Conservation (phyloP, 2,113 vertebrate species). For the Haemorhous mexicanus region DNA sequence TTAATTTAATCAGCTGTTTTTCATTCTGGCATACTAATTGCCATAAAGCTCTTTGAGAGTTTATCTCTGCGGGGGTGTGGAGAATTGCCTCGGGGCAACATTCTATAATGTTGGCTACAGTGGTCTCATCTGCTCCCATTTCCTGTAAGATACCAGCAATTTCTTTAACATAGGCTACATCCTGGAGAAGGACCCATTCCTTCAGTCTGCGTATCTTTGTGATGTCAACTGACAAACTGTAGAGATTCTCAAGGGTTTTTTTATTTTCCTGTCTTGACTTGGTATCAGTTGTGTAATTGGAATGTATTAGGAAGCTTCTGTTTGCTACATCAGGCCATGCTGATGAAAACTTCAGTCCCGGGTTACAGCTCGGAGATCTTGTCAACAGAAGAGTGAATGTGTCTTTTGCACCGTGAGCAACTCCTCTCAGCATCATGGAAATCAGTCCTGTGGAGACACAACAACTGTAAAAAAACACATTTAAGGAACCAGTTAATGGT, state of each 20-base stretch:
- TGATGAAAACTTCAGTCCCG: not conserved
- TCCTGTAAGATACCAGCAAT: conserved; percentile 76
- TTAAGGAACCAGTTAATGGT: not conserved
- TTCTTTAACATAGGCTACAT: conserved; percentile 79
- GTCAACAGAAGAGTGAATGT: not conserved
- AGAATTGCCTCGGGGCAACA: conserved; percentile 86
- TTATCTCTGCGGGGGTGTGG: conserved; percentile 75
- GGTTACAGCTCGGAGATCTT: not conserved
- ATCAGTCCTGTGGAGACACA: not conserved
- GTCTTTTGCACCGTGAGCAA: not conserved
- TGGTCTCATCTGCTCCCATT: conserved; percentile 77
- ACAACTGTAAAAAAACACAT: not conserved
- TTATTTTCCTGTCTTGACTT: conserved; percentile 76
- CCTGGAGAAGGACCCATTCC: conserved; percentile 84
- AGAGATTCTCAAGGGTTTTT: conserved; percentile 77
- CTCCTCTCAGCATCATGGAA: not conserved
- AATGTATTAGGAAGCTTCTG: not conserved
- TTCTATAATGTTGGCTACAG: conserved; percentile 80
- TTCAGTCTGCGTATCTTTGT: conserved; percentile 85
- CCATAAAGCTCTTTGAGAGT: conserved; percentile 83
- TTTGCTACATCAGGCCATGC: not conserved
- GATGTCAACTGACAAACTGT: conserved; percentile 81
- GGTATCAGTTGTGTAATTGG: not conserved
- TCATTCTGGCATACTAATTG: conserved; percentile 80
- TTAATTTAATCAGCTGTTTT: conserved; percentile 81